These are phyloP conservation scores for Montipora cactus DNA, from an alignment of 64 coral and sea anemone species.

Conservation along the genomic window DNA sequence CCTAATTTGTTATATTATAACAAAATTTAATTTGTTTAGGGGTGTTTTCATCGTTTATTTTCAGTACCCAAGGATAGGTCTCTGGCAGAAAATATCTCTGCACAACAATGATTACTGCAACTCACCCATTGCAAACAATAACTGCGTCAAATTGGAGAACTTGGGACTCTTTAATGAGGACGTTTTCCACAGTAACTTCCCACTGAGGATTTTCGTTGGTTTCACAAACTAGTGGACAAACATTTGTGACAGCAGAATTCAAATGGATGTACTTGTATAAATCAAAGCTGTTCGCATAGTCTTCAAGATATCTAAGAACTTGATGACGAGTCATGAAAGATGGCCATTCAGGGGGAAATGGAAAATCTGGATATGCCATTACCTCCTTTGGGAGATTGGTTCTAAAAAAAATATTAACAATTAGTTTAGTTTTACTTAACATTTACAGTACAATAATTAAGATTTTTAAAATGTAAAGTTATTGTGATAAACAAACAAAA, in stretches of 20 bases:
- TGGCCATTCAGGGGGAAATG: slow-evolving; percentile 19
- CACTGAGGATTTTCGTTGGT: not conserved
- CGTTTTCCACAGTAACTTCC: not conserved
- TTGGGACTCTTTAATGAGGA: not conserved
- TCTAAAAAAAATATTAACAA: slow-evolving; percentile 10
- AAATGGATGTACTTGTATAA: slow-evolving; percentile 44
- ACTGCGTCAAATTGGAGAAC: not conserved
- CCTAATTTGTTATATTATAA: too few species aligned
- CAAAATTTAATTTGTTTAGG: too few species aligned
- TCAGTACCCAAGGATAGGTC: too few species aligned
- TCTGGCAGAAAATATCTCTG: too few species aligned
- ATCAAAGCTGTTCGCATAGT: slow-evolving; percentile 52
- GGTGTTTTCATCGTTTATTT: too few species aligned
- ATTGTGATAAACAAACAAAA: too few species aligned
- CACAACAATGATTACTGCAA: not conserved
- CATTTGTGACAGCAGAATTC: slow-evolving; percentile 12
- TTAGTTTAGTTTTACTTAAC: too few species aligned
- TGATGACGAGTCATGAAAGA: slow-evolving; percentile 38
- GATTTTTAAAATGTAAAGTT: too few species aligned
- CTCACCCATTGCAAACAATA: slow-evolving; percentile 15
- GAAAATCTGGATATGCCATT: slow-evolving; percentile 59
- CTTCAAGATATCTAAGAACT: slow-evolving; percentile 58
- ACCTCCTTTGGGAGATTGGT: slow-evolving; percentile 74
- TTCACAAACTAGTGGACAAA: slow-evolving; percentile 15
- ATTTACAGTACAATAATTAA: too few species aligned